Evolutionary conservation across 1,140 invertebrate species (phyloP).

Genomic region (Rhyacophila brunnea): DNA sequence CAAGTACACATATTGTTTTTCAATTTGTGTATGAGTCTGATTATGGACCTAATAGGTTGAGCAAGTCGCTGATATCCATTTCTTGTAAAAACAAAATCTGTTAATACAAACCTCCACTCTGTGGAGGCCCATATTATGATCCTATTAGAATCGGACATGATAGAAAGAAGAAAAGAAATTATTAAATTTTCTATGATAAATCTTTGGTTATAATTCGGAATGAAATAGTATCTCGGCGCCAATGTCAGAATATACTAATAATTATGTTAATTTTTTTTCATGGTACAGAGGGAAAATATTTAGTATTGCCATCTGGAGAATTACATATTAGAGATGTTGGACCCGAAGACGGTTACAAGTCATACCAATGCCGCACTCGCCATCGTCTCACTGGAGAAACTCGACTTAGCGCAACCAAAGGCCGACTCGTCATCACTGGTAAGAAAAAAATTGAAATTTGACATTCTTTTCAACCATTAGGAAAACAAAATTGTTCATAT

Average conservation of each 20-base stretch:
- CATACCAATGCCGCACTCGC: constrained; percentile 90
- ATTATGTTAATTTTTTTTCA: constrained; percentile 2
- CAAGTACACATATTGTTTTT: too few species aligned
- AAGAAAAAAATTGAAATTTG: constrained; percentile 51
- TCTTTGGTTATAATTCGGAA: neutral
- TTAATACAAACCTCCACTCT: too few species aligned
- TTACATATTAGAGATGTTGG: constrained; percentile 90
- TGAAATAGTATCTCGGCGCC: neutral
- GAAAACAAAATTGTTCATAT: too few species aligned
- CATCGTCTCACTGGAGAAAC: constrained; percentile 92
- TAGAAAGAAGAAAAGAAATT: too few species aligned
- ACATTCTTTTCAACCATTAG: neutral
- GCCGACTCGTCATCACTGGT: constrained; percentile 94
- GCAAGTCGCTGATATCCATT: too few species aligned
- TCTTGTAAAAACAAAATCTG: too few species aligned
- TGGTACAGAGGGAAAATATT: constrained; percentile 83
- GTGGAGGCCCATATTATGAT: too few species aligned
- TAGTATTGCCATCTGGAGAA: constrained; percentile 89
- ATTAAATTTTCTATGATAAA: too few species aligned
- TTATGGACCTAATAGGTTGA: too few species aligned
- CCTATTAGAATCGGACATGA: too few species aligned
- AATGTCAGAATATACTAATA: neutral
- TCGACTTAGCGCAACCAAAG: constrained; percentile 88
- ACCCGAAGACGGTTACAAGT: constrained; percentile 91
- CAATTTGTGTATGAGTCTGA: too few species aligned